Base-by-base conservation (phyloP, 1,140 invertebrate species). In the Trichoplusia ni region DNA sequence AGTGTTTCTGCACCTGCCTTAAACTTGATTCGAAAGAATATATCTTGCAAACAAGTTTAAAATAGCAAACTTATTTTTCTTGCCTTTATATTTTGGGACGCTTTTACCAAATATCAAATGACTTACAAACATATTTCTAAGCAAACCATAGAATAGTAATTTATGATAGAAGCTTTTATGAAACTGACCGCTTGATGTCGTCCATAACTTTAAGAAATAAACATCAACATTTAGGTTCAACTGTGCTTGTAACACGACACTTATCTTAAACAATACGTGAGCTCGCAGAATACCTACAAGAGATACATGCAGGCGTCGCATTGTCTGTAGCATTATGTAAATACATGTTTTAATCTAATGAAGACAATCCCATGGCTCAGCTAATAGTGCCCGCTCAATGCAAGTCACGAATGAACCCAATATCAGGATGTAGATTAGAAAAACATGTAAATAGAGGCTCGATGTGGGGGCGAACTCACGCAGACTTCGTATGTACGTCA, bases 331-430 rank as follows among this genome's bases (percentile, higher is more conserved):
- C 69, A 74, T 82, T 83, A 84, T 80, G 77, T 80, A 82, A 78
- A 86, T 80, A 68, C 59, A 54, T 64, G 33, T 78, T 81, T 82
- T 80, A 82, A 80, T 82, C 73, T 75, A 64, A 37, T 44, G 11
- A 68, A 74, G 59, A 70, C 71, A 73, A 72, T 75, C 29, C 62
- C 44, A 31, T 67, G 37, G 60, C 37, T 16, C 25, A 65, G 38
- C 68, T 74, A 79, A 78, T 79, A 77, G 27, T 53, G 69, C 72
- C 63, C 25, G 42, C 14, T 71, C 49, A 40, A 86, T 86, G 77
- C 85, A 77, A 82, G 83, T 84, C 85, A 86, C 85, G 85, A 51
- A 63, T 73, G 44, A 66, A 63, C 62, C 71, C 72, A 78, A 88
- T 85, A 82, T 84, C 67, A 74, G 67, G 46, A 81, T 79, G 73